Percentiles rank a stretch among this genome's conserved stretches.
Evolutionary conservation across 2,888 invertebrate genomes (phyloP).

Genomic region (Amblyteles armatorius): DNA sequence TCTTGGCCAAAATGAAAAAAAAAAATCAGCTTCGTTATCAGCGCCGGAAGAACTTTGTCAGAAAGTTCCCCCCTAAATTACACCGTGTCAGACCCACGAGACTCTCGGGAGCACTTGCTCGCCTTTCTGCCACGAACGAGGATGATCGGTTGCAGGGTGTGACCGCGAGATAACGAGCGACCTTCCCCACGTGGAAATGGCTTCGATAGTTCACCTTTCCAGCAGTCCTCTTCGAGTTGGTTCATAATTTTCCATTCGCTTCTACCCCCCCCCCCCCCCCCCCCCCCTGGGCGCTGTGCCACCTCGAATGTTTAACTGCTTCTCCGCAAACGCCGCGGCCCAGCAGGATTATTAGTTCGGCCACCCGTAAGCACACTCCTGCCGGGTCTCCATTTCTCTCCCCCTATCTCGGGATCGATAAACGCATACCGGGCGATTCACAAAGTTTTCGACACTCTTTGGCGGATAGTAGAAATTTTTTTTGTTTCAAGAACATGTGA

Average conservation of each 20-base stretch:
- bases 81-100: neutral
- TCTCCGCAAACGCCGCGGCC: neutral
- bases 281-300: neutral
- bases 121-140: slow-evolving; percentile 1
- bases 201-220: slow-evolving; percentile 24
- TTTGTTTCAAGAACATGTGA: too few relatives aligned
- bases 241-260: slow-evolving; percentile 64
- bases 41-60: neutral
- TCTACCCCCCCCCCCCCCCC: neutral
- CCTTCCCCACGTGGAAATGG: slow-evolving; percentile 41
- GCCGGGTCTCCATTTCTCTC: neutral
- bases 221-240: slow-evolving; percentile 21
- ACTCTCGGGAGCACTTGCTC: neutral
- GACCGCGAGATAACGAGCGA: slow-evolving; percentile 40
- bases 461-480: too few relatives aligned
- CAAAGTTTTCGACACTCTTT: too few relatives aligned
- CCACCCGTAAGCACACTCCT: neutral
- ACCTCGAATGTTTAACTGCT: slow-evolving; percentile 52
- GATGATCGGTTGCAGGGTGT: slow-evolving; percentile 43
- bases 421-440: too few relatives aligned
- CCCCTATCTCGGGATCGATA: neutral
- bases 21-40: neutral
- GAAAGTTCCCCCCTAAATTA: neutral
- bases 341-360: slow-evolving; percentile 14
- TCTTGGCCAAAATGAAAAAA: neutral